These are phyloP conservation scores for Catharus minimus DNA, from an alignment of 2,113 vertebrate species.

Conservation along the genomic window DNA sequence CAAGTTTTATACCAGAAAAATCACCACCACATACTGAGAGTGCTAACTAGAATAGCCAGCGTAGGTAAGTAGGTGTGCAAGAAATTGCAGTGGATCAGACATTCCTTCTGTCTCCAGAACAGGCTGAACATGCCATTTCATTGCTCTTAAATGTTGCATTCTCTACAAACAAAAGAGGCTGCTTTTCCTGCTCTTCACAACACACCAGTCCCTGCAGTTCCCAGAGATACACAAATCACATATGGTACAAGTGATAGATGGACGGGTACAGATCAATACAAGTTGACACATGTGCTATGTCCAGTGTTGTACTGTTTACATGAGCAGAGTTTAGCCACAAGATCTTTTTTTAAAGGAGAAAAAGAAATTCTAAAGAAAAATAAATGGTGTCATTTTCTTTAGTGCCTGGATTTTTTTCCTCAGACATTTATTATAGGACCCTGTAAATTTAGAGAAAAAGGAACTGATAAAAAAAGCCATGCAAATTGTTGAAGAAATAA, in stretches of 20 bases:
- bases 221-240: background rate
- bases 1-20: background rate
- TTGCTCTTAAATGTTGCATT: background rate
- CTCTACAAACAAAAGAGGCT: background rate
- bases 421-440: background rate
- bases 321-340: background rate
- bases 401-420: background rate
- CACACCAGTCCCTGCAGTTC: background rate
- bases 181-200: background rate
- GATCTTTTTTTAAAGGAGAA: background rate
- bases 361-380: background rate
- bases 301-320: background rate
- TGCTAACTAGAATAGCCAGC: background rate
- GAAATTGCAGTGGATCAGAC: background rate
- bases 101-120: background rate
- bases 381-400: background rate
- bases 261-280: background rate
- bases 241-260: fast-evolving
- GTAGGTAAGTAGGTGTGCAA: background rate
- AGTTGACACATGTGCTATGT: background rate
- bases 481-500: background rate
- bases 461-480: background rate
- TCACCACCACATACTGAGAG: background rate
- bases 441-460: background rate
- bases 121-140: background rate